Conservation (phyloP, 2,113 vertebrate genomes). For the Melanocharis versteri region DNA sequence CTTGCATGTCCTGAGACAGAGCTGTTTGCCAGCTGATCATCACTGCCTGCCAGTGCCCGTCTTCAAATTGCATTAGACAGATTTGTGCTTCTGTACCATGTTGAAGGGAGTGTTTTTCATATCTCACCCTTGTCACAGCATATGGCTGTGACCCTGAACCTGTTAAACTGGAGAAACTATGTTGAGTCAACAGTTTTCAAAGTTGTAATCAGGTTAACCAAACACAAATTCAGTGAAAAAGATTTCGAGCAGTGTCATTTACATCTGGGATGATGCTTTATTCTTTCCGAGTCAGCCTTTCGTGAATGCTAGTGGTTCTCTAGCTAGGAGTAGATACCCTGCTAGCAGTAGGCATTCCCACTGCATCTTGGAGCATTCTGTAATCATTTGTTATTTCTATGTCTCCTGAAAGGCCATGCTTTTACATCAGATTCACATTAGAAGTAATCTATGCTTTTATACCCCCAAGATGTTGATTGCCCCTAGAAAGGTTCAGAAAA, state of each 20-base stretch:
- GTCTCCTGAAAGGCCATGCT: background rate
- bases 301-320: background rate
- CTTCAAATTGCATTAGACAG: background rate
- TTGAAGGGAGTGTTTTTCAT: background rate
- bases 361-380: background rate
- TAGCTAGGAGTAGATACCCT: background rate
- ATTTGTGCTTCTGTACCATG: background rate
- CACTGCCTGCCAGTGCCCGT: background rate
- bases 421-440: background rate
- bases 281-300: background rate
- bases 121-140: background rate
- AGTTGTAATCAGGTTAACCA: constrained; percentile 5
- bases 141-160: constrained; percentile 20
- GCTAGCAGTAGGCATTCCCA: background rate
- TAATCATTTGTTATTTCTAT: background rate
- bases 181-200: background rate
- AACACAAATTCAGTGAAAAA: background rate
- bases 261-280: background rate
- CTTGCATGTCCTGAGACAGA: background rate
- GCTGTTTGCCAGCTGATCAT: background rate
- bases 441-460: background rate
- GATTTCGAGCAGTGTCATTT: background rate
- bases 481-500: background rate
- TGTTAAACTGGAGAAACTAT: background rate
- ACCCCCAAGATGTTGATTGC: background rate